Evolutionary conservation across 2,797 vertebrate species (phyloP), one percentile per base, ranked within the genome.

Genomic region (Molossus molossus): DNA sequence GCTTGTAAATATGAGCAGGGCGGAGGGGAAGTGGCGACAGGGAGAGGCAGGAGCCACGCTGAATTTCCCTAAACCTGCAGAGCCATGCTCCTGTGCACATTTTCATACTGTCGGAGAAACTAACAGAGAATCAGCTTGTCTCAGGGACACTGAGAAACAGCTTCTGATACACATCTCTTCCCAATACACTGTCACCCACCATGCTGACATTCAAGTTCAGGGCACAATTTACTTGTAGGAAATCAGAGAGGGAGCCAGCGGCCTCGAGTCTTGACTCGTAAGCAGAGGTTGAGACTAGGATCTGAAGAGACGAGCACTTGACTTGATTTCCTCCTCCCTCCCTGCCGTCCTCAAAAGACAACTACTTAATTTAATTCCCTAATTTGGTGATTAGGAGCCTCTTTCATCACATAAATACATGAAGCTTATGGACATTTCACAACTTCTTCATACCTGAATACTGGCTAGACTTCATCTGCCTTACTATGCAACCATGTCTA

Each of bases 21-120:
- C 0, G n/a, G 62, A 40, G 17, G 4, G 5, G 3, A 25, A 23
- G 9, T 8, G 11, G 14, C 9, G 2, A 50, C 69, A 83, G 4
- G 3, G 69, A 60, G 23, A 45, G 10, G 83, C 21, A 25, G 45
- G 15, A 8, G 33, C 53, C n/a, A 3, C 12, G 64, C 23, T 27
- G 20, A 84, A 53, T 53, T 73, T 65, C 14, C 60, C 50, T 64
- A 79, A 90, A 65, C 23, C 55, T 5, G 0, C 75, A 55, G 14
- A 82, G 15, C 82, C 72, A 21, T 62, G 58, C 15, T 64, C 45
- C 29, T 13, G 4, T 4, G 25, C n/a, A 76, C 20, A 45, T 62
- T 27, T 82, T 64, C 72, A 20, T 23, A 23, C 12, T 1, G 6
- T 21, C 58, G 67, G 29, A 40, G 79, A 92, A 93, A 70, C 29